Percentiles rank a stretch among this genome's conserved stretches.
Evolutionary conservation across 2,113 vertebrate species (phyloP).

Genomic region (Clarias gariepinus): DNA sequence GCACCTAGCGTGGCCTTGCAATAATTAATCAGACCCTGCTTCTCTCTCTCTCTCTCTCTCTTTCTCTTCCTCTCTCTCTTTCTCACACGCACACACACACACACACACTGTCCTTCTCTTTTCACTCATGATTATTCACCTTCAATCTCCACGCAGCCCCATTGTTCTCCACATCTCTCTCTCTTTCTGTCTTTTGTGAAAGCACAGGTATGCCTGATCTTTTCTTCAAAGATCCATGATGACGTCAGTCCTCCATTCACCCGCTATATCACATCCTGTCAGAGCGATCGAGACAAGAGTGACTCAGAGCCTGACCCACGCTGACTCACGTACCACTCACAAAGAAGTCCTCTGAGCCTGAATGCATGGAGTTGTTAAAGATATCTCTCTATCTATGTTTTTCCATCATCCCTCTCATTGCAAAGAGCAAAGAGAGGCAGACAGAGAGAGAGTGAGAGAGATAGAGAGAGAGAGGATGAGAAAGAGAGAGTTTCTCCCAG

Average conservation of each 20-base stretch:
- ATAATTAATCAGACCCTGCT: slow-evolving; percentile 87
- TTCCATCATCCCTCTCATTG: slow-evolving; percentile 32
- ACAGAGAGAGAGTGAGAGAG: neutral
- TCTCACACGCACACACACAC: neutral
- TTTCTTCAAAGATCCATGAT: slow-evolving; percentile 10
- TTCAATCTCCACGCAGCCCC: slow-evolving; percentile 64
- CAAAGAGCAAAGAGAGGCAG: neutral
- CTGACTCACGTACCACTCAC: slow-evolving; percentile 31
- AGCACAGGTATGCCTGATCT: slow-evolving; percentile 40
- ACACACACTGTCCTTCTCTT: slow-evolving; percentile 41
- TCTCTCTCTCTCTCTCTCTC: slow-evolving; percentile 24
- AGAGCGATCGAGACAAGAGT: slow-evolving; percentile 28
- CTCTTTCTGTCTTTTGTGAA: slow-evolving; percentile 31
- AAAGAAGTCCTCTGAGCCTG: slow-evolving; percentile 43
- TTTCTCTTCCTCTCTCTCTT: slow-evolving; percentile 22
- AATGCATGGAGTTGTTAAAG: slow-evolving; percentile 41
- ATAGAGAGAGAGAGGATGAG: neutral
- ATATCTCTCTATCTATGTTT: slow-evolving; percentile 42
- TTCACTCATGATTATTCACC: slow-evolving; percentile 82
- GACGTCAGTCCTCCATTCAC: neutral
- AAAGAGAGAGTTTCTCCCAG: slow-evolving; percentile 43
- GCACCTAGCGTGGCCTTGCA: slow-evolving; percentile 83
- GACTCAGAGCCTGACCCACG: slow-evolving; percentile 35
- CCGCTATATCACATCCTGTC: slow-evolving; percentile 40
- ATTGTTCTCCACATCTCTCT: slow-evolving; percentile 43